These are phyloP conservation scores for Lethenteron reissneri DNA, from an alignment of 2,113 vertebrate species.

Conservation along the genomic window DNA sequence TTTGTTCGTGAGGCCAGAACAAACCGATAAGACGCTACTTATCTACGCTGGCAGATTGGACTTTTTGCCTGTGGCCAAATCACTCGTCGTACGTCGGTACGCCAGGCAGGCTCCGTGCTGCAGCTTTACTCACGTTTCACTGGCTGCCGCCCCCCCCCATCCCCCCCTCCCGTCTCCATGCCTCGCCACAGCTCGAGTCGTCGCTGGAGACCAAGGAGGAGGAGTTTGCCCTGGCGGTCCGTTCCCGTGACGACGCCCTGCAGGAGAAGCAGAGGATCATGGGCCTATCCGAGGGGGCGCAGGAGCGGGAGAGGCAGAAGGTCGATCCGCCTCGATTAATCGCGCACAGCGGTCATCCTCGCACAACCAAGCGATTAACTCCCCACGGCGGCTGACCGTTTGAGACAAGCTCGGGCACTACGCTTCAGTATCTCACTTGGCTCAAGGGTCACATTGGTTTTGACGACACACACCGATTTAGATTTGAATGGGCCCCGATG, in stretches of 20 bases:
- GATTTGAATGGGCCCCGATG: not conserved
- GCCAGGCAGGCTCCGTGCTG: not conserved
- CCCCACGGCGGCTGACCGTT: not conserved
- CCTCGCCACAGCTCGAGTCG: slow-evolving; percentile 17
- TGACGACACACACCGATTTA: not conserved
- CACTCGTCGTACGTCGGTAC: not conserved
- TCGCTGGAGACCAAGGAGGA: slow-evolving; percentile 19
- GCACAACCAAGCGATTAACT: no score
- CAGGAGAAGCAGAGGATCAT: slow-evolving; percentile 19
- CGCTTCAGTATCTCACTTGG: not conserved
- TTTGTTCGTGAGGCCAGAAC: no score
- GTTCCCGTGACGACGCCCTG: slow-evolving; percentile 16
- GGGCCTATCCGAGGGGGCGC: slow-evolving; percentile 16
- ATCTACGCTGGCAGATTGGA: not conserved
- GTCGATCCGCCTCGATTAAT: slow-evolving; percentile 6
- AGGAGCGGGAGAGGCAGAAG: slow-evolving; percentile 19
- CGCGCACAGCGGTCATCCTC: no score
- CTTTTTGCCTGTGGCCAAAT: not conserved
- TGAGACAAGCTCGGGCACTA: not conserved
- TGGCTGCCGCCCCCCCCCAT: not conserved
- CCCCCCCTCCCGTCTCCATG: not conserved
- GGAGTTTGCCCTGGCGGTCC: slow-evolving; percentile 14
- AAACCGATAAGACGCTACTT: not conserved
- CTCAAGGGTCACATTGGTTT: not conserved
- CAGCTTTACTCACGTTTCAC: not conserved